Conservation (phyloP, 1,140 invertebrate species). For the Apis mellifera region Amel_HAv3.1 CM009940.2:9799501-9800000, state of each 20-base stretch:
- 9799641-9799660: conserved; percentile 12
- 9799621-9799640: conserved; percentile 37
- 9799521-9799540: conserved; percentile 82
- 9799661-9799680: conserved; percentile 22
- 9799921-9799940: conserved; percentile 54
- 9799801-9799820: too few relatives aligned
- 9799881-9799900: conserved; percentile 24
- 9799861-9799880: background rate
- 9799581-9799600: conserved; percentile 75
- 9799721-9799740: too few relatives aligned
- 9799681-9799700: background rate
- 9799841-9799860: conserved; percentile 28
- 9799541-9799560: conserved; percentile 79
- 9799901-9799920: conserved; percentile 3
- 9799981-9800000: too few relatives aligned
- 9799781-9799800: too few relatives aligned
- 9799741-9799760: too few relatives aligned
- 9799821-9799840: too few relatives aligned
- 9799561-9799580: conserved; percentile 78
- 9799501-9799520: conserved; percentile 82
- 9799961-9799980: conserved; percentile 69
- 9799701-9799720: too few relatives aligned
- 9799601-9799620: conserved; percentile 76
- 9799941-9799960: conserved; percentile 68
- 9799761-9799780: too few relatives aligned